A percentile compares a stretch with the other conserved stretches of the same genome.
phyloP scores from a whole-genome alignment of 2,113 vertebrate species.

The Dolichallabes microphthalmus region DNA sequence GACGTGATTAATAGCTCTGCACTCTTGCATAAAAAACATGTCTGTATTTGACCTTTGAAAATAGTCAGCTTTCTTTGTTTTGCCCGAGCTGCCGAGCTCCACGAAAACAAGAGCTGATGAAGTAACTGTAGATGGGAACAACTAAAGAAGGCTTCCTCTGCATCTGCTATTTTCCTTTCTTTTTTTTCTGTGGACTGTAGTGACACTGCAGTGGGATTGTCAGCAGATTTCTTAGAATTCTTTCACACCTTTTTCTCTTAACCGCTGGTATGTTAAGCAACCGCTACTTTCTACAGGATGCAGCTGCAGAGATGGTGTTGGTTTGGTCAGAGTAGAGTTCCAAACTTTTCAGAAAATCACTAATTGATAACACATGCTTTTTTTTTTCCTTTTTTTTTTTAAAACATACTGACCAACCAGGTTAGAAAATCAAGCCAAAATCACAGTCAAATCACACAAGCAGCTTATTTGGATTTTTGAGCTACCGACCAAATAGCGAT shows the following conservation, averaged over 20 bases:
- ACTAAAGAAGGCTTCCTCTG: not conserved
- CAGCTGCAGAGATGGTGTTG: not conserved
- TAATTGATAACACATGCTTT: not conserved
- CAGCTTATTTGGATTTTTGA: not conserved
- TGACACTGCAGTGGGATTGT: not conserved
- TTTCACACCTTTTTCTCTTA: not conserved
- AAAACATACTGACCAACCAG: not conserved
- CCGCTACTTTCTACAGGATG: not conserved
- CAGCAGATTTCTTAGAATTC: not conserved
- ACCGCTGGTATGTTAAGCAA: not conserved
- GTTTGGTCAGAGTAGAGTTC: not conserved
- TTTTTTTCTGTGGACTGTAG: not conserved
- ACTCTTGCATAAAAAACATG: slow-evolving; percentile 39
- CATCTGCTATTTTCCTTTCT: not conserved
- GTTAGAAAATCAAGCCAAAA: not conserved
- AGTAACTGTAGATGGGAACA: not conserved
- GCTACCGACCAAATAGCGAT: too few relatives aligned
- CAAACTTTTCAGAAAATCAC: not conserved
- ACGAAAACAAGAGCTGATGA: slow-evolving; percentile 8
- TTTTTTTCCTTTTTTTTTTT: not conserved
- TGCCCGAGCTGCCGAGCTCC: slow-evolving; percentile 1
- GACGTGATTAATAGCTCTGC: slow-evolving; percentile 26
- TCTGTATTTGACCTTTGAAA: slow-evolving; percentile 36
- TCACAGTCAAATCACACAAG: not conserved
- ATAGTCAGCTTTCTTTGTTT: not conserved